Evolutionary conservation across 2,888 invertebrate genomes (phyloP), one percentile per base, ranked within the genome.

Genomic region (Xestia c-nigrum): DNA sequence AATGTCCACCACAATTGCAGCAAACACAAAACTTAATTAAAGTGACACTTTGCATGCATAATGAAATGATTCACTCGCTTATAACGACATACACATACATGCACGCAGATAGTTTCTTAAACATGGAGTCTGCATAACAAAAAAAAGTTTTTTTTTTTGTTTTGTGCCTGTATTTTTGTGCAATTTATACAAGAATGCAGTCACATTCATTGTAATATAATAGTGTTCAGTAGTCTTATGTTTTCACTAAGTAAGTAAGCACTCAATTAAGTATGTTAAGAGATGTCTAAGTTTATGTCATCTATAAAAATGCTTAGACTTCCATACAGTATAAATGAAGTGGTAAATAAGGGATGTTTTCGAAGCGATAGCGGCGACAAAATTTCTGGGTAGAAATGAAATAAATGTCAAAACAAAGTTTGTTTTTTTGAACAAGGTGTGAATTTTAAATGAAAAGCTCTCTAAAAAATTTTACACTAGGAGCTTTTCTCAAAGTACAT

Each of bases 11-110:
- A 93, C 94, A 93, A 94, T 93, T 94, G 93, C 93, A 91, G 89
- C 91, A 92, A 85, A 94, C 92, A 93, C 94, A 93, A 95, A 95
- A 95, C 94, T 95, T 95, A 95, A 96, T 96, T 96, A 95, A 95
- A 94, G 88, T 95, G 95, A 96, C 95, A 95, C 94, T 94, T 91
- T 89, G 93, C 93, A 93, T 94, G 94, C 94, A 95, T 94, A 94
- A 94, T 95, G 94, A 94, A 94, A 95, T 95, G 94, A 95, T 94
- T 95, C 94, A 94, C 92, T 93, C 91, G 91, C 75, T 77, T 84
- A 88, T 86, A 89, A 88, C 78, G 85, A 83, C 86, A 76, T 78
- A 80, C 78, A 46, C 76, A 87, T 80, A 78, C 80, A 88, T 63
- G 65, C 65, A 50, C 88, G 88, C 86, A 87, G 86, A 91, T 89